Conservation (phyloP, 2,888 invertebrate genomes). For the Alviniconcha strummeri region DNA sequence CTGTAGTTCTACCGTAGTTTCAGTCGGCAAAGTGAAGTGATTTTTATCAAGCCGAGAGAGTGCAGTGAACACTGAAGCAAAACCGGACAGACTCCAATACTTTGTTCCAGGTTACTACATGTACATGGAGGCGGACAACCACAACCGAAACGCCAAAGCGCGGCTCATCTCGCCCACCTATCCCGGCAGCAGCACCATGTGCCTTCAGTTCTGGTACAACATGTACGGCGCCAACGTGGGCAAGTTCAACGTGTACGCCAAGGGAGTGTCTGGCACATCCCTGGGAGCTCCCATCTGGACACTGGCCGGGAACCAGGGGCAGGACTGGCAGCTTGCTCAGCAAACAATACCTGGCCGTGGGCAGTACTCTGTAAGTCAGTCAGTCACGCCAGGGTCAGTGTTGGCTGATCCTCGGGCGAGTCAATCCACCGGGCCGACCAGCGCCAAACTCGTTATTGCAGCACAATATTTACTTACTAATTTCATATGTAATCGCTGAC, state of each 20-base stretch:
- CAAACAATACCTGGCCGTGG: slow-evolving; percentile 49
- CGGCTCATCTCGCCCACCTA: slow-evolving; percentile 52
- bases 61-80: no score
- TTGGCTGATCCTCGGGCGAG: no score
- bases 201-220: slow-evolving; percentile 68
- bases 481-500: no score
- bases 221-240: slow-evolving; percentile 66
- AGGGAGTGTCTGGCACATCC: slow-evolving; percentile 25
- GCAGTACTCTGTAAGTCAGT: not conserved
- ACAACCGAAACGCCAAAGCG: slow-evolving; percentile 46
- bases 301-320: slow-evolving; percentile 61
- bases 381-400: not conserved
- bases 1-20: no score
- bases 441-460: no score
- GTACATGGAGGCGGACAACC: slow-evolving; percentile 52
- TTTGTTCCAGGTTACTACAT: slow-evolving; percentile 57
- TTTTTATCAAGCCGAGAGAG: no score
- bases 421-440: no score
- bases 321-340: slow-evolving; percentile 60
- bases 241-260: slow-evolving; percentile 57
- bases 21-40: no score
- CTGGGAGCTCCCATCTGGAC: slow-evolving; percentile 61
- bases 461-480: no score
- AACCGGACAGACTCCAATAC: no score
- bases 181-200: slow-evolving; percentile 43